These are phyloP conservation scores for Podilymbus podiceps DNA, from an alignment of 2,113 vertebrate genomes.

Conservation along the genomic window DNA sequence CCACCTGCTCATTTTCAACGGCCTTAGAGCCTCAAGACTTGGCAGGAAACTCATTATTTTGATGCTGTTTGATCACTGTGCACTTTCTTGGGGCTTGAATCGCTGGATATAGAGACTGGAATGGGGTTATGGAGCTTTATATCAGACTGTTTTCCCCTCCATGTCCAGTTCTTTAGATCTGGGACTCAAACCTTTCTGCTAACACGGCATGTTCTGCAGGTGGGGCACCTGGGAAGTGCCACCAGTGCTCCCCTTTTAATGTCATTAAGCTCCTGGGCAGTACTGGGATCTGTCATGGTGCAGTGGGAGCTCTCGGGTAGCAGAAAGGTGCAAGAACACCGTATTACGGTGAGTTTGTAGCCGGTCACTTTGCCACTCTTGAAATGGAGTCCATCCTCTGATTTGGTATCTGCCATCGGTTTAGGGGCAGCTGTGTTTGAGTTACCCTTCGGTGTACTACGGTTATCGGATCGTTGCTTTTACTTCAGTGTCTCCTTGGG, in stretches of 20 bases:
- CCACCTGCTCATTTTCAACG: not conserved
- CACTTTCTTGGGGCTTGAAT: slow-evolving; percentile 21
- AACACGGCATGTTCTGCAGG: accelerated
- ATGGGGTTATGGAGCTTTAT: slow-evolving; percentile 6
- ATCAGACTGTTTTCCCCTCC: not conserved
- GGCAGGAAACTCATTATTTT: not conserved
- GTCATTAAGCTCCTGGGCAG: not conserved
- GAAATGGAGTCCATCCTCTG: not conserved
- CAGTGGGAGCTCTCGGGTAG: not conserved
- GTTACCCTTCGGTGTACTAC: not conserved
- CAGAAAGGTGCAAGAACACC: not conserved
- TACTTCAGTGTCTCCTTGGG: slow-evolving; percentile 31
- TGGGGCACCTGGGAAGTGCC: not conserved
- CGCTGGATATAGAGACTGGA: not conserved
- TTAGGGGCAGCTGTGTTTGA: slow-evolving; percentile 11
- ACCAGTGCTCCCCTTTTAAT: not conserved
- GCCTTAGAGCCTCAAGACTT: not conserved
- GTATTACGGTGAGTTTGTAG: not conserved
- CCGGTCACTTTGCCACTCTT: not conserved
- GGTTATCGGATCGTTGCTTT: not conserved
- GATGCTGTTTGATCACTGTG: slow-evolving; percentile 37
- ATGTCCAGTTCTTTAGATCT: not conserved
- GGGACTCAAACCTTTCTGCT: not conserved
- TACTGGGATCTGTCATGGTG: not conserved
- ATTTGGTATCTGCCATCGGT: not conserved